These are phyloP conservation scores for Gyps fulvus DNA, from an alignment of 2,113 vertebrate species.

Conservation along the genomic window DNA sequence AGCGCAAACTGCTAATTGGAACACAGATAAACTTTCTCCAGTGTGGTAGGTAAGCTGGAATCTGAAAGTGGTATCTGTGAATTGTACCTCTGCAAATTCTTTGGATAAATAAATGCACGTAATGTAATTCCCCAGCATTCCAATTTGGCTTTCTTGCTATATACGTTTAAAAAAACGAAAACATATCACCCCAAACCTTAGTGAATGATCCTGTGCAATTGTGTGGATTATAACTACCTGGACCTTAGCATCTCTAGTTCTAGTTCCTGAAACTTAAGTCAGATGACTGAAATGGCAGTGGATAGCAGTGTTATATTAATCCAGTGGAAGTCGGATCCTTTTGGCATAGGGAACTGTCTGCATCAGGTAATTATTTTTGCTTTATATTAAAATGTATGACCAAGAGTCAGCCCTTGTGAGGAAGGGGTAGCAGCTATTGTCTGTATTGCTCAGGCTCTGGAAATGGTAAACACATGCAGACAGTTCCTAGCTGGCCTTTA, in stretches of 20 bases:
- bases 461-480: background rate
- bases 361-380: background rate
- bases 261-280: background rate
- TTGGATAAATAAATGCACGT: background rate
- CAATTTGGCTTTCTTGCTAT: background rate
- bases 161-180: background rate
- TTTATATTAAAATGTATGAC: background rate
- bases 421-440: background rate
- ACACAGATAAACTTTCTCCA: background rate
- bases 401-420: background rate
- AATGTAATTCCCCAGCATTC: background rate
- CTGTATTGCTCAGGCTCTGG: background rate
- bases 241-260: background rate
- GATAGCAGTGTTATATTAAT: background rate
- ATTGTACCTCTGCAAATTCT: background rate
- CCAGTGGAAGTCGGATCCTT: background rate
- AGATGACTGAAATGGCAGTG: background rate
- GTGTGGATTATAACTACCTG: background rate
- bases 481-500: background rate
- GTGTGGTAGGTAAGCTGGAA: background rate
- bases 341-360: background rate
- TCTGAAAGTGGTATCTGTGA: background rate
- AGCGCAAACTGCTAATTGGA: background rate
- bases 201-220: background rate
- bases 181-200: background rate